Percentiles rank a stretch among this genome's conserved stretches.
Evolutionary conservation across 2,888 invertebrate genomes (phyloP).

Genomic region (Andrena haemorrhoa): DNA sequence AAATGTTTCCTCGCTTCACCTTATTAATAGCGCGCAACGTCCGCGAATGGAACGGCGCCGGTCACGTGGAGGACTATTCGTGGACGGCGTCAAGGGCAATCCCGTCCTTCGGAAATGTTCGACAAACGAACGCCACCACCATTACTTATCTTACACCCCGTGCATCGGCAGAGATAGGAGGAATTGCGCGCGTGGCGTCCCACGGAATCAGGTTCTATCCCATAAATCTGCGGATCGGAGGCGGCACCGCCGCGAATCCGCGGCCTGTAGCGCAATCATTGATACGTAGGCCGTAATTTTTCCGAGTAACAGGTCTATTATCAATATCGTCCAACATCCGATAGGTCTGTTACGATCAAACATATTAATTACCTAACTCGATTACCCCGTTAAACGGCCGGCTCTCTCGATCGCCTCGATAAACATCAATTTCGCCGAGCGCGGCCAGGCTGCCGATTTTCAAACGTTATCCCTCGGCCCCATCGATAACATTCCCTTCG

Average conservation of each 20-base stretch:
- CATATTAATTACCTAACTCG: slow-evolving; percentile 55
- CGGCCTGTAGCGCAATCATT: slow-evolving; percentile 40
- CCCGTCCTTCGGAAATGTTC: neutral
- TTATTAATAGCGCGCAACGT: slow-evolving; percentile 1
- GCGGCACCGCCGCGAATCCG: slow-evolving; percentile 19
- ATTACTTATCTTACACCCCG: too few relatives aligned
- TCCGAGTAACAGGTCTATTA: slow-evolving; percentile 54
- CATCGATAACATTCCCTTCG: slow-evolving; percentile 18
- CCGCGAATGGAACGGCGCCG: neutral
- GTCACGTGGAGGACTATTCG: neutral
- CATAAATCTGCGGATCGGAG: slow-evolving; percentile 50
- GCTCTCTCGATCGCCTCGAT: slow-evolving; percentile 8
- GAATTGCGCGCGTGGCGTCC: neutral
- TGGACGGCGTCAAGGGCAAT: neutral
- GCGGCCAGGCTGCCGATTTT: slow-evolving; percentile 9
- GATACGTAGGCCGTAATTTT: slow-evolving; percentile 43
- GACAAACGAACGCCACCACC: too few relatives aligned
- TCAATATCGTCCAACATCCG: slow-evolving; percentile 48
- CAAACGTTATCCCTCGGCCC: slow-evolving; percentile 13
- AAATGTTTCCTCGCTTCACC: neutral
- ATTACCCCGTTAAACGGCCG: slow-evolving; percentile 30
- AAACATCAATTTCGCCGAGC: slow-evolving; percentile 25
- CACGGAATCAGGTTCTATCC: slow-evolving; percentile 44
- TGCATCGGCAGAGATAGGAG: neutral
- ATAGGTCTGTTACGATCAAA: slow-evolving; percentile 44